Base-by-base conservation (phyloP, 2,797 vertebrate species). In the Dallia pectoralis region DNA sequence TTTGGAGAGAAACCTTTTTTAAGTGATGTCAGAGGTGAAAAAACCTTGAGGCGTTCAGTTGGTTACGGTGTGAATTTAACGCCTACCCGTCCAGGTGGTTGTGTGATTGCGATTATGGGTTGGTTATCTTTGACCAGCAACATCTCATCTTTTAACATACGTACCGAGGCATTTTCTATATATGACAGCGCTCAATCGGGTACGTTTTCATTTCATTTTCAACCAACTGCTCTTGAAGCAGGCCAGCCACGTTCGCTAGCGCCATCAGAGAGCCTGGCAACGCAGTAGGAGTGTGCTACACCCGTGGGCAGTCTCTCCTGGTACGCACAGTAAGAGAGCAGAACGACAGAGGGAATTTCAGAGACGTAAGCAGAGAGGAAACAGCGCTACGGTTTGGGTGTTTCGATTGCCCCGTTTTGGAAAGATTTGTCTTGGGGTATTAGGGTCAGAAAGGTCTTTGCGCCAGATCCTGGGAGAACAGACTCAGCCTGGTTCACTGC, bases 21-120 rank as follows among this genome's bases (percentile, higher is more conserved):
- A 85, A 88, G 86, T 80, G 86, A 66, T 84, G 74, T 85, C 72
- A 30, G 71, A 73, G 76, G 79, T 14, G 77, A 79, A 74, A 82
- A 61, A 36, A 51, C 32, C 3, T 65, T 51, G 27, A 40, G 2
- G 25, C 40, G 32, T 73, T 36, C 62, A 63, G 9, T 47, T 66
- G 66, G 44, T 67, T 9, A 29, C 68, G 48, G 48, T 25, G 18
- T 70, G 70, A 75, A 69, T 78, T 73, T 32, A 67, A 83, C 81
- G 84, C 82, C 83, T 82, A 79, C 69, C 64, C 71, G 27, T 67
- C 25, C 12, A 18, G 74, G 69, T 53, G 3, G 22, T 73, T 53
- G n/a, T 56, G 53, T 56, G 51, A 56, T 8, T 2, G 22, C n/a
- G 1, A 11, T 44, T 44, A 2, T 1, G 40, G 40, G 40, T 44